Evolutionary conservation across 1,140 invertebrate species (phyloP).

Genomic region (Doryteuthis pealeii): DNA sequence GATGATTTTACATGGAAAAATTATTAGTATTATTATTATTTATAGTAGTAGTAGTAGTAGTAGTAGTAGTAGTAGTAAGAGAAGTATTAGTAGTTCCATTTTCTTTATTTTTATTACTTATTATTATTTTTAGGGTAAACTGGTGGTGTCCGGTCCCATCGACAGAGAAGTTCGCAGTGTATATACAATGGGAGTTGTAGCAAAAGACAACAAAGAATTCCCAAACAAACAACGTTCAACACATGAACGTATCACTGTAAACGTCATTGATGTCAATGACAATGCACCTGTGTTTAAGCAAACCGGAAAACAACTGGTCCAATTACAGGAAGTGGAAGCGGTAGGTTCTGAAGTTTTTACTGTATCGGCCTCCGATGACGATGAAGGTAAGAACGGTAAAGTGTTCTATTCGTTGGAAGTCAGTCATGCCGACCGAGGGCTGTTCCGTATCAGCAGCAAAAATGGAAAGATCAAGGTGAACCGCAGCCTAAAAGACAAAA

Average conservation of each 20-base stretch:
- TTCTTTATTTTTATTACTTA: too few relatives aligned
- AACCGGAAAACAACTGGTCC: conserved; percentile 6
- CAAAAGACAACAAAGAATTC: conserved; percentile 32
- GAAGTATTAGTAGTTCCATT: too few relatives aligned
- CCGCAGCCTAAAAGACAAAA: conserved; percentile 19
- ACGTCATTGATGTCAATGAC: conserved; percentile 41
- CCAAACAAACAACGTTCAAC: conserved; percentile 27
- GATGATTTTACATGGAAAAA: too few relatives aligned
- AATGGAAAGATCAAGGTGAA: conserved; percentile 28
- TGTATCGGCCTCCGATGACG: conserved; percentile 32
- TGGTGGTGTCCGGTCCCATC: conserved; percentile 31
- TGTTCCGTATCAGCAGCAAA: conserved; percentile 31
- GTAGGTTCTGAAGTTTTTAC: conserved; percentile 26
- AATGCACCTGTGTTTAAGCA: conserved; percentile 37
- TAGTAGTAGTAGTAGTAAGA: too few relatives aligned
- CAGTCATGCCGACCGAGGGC: conserved; percentile 33
- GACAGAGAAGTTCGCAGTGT: conserved; percentile 36
- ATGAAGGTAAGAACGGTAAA: conserved; percentile 32
- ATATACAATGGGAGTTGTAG: conserved; percentile 37
- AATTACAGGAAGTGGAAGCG: conserved; percentile 23
- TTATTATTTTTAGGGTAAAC: conserved; percentile 32
- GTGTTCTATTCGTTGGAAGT: conserved; percentile 31
- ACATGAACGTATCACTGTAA: conserved; percentile 30
- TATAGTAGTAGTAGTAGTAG: too few relatives aligned
- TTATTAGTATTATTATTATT: too few relatives aligned